These are phyloP conservation scores for Lacanobia oleracea DNA, from an alignment of 2,888 invertebrate species.

Conservation along the genomic window DNA sequence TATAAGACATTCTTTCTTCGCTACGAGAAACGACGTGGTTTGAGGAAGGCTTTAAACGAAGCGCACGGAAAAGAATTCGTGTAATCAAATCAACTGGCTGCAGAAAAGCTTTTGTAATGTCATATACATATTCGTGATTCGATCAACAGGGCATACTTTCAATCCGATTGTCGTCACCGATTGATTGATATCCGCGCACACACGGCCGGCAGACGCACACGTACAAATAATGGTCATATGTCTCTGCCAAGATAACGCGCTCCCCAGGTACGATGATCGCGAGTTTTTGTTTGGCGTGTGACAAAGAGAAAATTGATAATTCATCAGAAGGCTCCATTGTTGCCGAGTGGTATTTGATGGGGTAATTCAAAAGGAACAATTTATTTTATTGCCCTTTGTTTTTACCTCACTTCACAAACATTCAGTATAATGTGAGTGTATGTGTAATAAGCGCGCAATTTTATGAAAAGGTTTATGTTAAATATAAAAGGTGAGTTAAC, in stretches of 20 bases:
- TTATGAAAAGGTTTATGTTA: constrained; percentile 59
- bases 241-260: constrained; percentile 88
- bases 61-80: constrained; percentile 48
- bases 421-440: constrained; percentile 51
- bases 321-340: constrained; percentile 84
- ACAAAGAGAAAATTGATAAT: constrained; percentile 88
- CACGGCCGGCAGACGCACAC: constrained; percentile 76
- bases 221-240: constrained; percentile 86
- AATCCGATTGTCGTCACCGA: constrained; percentile 78
- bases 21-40: constrained; percentile 45
- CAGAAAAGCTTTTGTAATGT: constrained; percentile 57
- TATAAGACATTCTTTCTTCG: constrained; percentile 53
- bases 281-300: constrained; percentile 86
- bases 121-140: constrained; percentile 66
- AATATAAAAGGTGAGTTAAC: constrained; percentile 57
- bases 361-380: constrained; percentile 80
- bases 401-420: constrained; percentile 69
- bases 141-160: constrained; percentile 74
- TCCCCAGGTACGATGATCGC: constrained; percentile 84
- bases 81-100: constrained; percentile 58
- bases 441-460: constrained; percentile 51
- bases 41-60: constrained; percentile 50
- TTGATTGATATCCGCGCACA: constrained; percentile 81
- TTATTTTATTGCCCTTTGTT: constrained; percentile 81
- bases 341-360: constrained; percentile 81